Evolutionary conservation across 1,140 invertebrate species (phyloP), one percentile per base, ranked within the genome.

Genomic region (Pemphigus obesinymphae): DNA sequence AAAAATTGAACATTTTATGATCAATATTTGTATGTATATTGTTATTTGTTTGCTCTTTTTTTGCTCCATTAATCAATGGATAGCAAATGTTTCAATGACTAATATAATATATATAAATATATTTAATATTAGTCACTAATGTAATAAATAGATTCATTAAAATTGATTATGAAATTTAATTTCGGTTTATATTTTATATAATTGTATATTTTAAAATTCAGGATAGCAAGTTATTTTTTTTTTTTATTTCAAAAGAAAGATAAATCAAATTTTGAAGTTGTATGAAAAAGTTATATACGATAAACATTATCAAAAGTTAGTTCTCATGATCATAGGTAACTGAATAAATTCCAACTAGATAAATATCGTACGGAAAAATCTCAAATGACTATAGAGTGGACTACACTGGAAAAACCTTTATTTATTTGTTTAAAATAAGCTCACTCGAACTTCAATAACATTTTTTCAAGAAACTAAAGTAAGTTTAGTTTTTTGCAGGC

Each of bases 291-390:
- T 70, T 70, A 45, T 45, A 13, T 43, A 23, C n/a, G 5, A n/a
- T n/a, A n/a, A 45, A 70, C 5, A 72, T 29, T 29, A 48, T 29
- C 34, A 72, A 72, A 72, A 72, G 26, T 72, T 73, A 72, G 26
- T 72, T 73, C 50, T 73, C 70, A 73, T 73, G 17, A 45, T 15
- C 3, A 8, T 45, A n/a, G n/a, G n/a, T n/a, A 17, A 73, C 26
- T 1, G 15, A 5, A 20, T 6, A 17, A 72, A 13, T 31, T 7
- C 17, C 8, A 31, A 31, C 10, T 31, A 50, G 8, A 50, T 73
- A 48, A 31, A 48, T 72, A 48, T 72, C 13, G 26, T 72, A 26
- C 40, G 1, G 17, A 3, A 48, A 72, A 72, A 72, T 29, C 40
- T 31, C 1, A 31, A 72, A 45, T 15, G 37, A 7, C 2, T 29